Evolutionary conservation across 2,888 invertebrate species (phyloP).

Genomic region (Ennomos fuscantarius): DNA sequence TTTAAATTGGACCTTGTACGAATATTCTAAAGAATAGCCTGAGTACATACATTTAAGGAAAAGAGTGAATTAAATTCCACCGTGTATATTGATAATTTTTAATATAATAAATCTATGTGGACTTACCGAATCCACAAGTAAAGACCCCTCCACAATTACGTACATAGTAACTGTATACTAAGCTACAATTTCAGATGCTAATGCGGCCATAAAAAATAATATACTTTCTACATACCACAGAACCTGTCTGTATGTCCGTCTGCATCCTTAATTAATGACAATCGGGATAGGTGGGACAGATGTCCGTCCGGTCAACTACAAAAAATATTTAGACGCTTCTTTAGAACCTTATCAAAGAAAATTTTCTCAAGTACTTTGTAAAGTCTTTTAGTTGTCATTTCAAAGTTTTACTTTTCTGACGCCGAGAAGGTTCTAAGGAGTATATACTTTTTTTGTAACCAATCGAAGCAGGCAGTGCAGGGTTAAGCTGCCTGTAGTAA

Average conservation of each 20-base stretch:
- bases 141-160: no score
- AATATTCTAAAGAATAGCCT: no score
- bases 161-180: no score
- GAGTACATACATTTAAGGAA: no score
- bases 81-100: no score
- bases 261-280: slow-evolving; percentile 56
- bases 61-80: no score
- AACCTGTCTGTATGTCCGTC: slow-evolving; percentile 54
- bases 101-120: no score
- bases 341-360: slow-evolving; percentile 13
- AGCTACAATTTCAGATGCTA: slow-evolving; percentile 18
- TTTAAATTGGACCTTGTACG: no score
- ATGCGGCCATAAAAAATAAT: slow-evolving; percentile 25
- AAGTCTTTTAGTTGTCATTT: background rate
- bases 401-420: background rate
- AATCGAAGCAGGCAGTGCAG: background rate
- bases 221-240: slow-evolving; percentile 46
- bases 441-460: background rate
- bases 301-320: slow-evolving; percentile 33
- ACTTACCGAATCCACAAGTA: no score
- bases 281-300: slow-evolving; percentile 54
- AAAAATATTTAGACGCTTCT: background rate
- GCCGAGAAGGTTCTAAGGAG: background rate
- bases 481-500: slow-evolving; percentile 7
- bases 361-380: background rate